phyloP scores from a whole-genome alignment of 1,140 invertebrate species.

The Pseudomyrmex pallidus region DNA sequence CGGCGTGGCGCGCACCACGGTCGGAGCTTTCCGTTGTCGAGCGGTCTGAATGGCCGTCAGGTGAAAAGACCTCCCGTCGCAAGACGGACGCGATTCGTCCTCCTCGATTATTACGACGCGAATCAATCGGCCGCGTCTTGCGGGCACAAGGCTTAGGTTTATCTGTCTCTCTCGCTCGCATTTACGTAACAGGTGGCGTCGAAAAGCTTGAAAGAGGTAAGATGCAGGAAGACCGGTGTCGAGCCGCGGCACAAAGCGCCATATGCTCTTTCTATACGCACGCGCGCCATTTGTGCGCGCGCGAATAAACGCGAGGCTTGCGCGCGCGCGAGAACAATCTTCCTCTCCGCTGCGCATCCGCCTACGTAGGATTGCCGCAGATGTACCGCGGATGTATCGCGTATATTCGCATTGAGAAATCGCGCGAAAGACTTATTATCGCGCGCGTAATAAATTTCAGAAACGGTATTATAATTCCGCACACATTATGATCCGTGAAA shows the following conservation, averaged over 20 bases:
- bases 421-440: not conserved
- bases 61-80: slow-evolving; percentile 29
- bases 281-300: slow-evolving; percentile 39
- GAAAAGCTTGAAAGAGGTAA: slow-evolving; percentile 52
- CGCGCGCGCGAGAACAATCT: slow-evolving; percentile 23
- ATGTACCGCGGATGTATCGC: not conserved
- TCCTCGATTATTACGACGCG: slow-evolving; percentile 70
- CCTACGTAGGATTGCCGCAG: not conserved
- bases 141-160: not conserved
- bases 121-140: slow-evolving; percentile 75
- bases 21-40: slow-evolving; percentile 40
- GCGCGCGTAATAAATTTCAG: not conserved
- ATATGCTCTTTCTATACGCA: slow-evolving; percentile 57
- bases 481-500: not conserved
- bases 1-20: slow-evolving; percentile 13
- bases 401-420: not conserved
- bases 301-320: slow-evolving; percentile 5
- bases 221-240: not conserved
- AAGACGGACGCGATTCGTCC: slow-evolving; percentile 61
- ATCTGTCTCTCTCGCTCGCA: slow-evolving; percentile 62
- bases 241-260: slow-evolving; percentile 31
- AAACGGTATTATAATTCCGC: not conserved
- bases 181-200: slow-evolving; percentile 82
- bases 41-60: slow-evolving; percentile 64
- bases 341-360: slow-evolving; percentile 3